Percentiles rank a stretch among this genome's conserved stretches.
phyloP scores from a whole-genome alignment of 53 echinoderm and acorn worm genomes.

The Antedon mediterranea region DNA sequence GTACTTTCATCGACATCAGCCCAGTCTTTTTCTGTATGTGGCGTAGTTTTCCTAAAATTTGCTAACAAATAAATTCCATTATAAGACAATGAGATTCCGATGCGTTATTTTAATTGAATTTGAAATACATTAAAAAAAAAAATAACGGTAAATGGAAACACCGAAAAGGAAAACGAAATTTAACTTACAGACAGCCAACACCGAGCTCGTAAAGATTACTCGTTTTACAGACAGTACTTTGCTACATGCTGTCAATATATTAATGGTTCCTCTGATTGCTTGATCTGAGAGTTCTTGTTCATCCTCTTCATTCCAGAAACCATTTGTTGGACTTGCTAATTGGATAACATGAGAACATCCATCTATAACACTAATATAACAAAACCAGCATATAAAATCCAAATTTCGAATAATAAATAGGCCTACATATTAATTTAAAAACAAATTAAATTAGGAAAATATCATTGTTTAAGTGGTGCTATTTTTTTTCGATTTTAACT shows the following conservation, averaged over 20 bases:
- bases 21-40: constrained; percentile 36
- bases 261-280: constrained; percentile 37
- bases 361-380: constrained; percentile 33
- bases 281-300: constrained; percentile 35
- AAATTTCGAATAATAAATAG: too few species aligned
- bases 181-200: constrained; percentile 36
- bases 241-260: constrained; percentile 35
- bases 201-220: constrained; percentile 70
- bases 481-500: too few species aligned
- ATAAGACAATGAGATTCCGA: background rate
- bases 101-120: background rate
- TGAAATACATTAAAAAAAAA: background rate
- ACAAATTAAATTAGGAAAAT: too few species aligned
- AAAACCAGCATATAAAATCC: too few species aligned
- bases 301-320: constrained; percentile 7
- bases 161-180: too few species aligned
- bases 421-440: too few species aligned
- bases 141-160: too few species aligned
- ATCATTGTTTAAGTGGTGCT: too few species aligned
- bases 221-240: constrained; percentile 39
- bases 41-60: background rate
- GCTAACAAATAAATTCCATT: background rate
- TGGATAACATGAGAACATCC: constrained; percentile 36
- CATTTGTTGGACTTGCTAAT: constrained; percentile 34
- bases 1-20: constrained; percentile 12